A percentile compares a stretch with the other conserved stretches of the same genome.
phyloP scores from a whole-genome alignment of 2,888 invertebrate genomes.

The Trichopoda pennipes region DNA sequence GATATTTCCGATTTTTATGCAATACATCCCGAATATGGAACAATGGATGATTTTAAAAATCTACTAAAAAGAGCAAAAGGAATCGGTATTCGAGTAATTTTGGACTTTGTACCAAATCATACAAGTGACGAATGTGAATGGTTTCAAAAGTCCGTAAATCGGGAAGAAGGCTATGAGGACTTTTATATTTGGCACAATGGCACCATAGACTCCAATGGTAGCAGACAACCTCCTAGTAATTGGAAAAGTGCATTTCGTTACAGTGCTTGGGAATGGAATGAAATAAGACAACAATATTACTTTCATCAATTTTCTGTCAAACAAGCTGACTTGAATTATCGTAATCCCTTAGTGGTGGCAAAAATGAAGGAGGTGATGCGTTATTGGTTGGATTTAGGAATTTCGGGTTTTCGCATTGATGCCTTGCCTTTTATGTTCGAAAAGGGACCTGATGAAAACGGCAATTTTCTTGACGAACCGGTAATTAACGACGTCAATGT shows the following conservation, averaged over 20 bases:
- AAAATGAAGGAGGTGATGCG: conserved; percentile 85
- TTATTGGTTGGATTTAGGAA: conserved; percentile 90
- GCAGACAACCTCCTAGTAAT: conserved; percentile 83
- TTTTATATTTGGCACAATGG: conserved; percentile 86
- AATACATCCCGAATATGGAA: conserved; percentile 86
- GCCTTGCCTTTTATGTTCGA: conserved; percentile 81
- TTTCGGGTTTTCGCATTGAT: conserved; percentile 92
- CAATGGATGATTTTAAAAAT: conserved; percentile 85
- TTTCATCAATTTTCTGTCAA: conserved; percentile 87
- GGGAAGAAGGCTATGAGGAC: conserved; percentile 84
- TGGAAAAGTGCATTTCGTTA: conserved; percentile 86
- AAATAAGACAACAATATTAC: conserved; percentile 86
- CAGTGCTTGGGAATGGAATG: conserved; percentile 87
- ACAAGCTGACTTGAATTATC: conserved; percentile 91
- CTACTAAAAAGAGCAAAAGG: conserved; percentile 82
- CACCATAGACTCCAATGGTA: conserved; percentile 75
- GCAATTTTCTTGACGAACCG: conserved; percentile 83
- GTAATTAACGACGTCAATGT: conserved; percentile 62
- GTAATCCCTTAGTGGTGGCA: conserved; percentile 85
- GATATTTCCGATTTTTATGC: conserved; percentile 86
- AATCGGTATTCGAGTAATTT: conserved; percentile 77
- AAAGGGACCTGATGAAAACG: conserved; percentile 83
- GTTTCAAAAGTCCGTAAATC: conserved; percentile 85
- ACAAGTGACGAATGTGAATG: conserved; percentile 88
- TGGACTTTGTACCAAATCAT: conserved; percentile 87